Conservation (phyloP, 2,888 invertebrate genomes). For the Acanthoscelides obtectus region DNA sequence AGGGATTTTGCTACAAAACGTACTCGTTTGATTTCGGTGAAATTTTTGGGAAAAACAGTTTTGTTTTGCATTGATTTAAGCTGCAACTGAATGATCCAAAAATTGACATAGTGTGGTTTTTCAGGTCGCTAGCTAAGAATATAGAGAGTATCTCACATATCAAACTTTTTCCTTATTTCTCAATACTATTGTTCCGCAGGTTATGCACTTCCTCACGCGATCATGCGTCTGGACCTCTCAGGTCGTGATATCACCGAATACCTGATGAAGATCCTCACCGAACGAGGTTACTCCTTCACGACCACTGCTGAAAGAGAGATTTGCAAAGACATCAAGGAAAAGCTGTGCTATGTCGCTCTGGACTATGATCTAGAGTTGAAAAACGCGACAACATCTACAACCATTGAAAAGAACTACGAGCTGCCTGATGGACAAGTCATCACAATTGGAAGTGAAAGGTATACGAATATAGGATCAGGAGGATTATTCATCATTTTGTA, state of each 20-base stretch:
- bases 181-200: constrained; percentile 36
- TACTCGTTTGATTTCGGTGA: no score
- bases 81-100: no score
- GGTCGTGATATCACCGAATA: constrained; percentile 96
- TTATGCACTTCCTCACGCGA: constrained; percentile 93
- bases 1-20: no score
- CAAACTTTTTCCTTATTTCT: no score
- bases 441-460: constrained; percentile 84
- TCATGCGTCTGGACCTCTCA: constrained; percentile 93
- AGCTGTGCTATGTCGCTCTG: constrained; percentile 82
- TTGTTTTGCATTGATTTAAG: no score
- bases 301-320: constrained; percentile 95
- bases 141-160: no score
- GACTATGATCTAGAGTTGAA: constrained; percentile 92
- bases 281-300: constrained; percentile 92
- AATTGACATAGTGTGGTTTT: no score
- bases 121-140: no score
- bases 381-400: constrained; percentile 84
- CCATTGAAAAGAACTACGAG: constrained; percentile 86
- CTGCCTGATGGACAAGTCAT: constrained; percentile 90
- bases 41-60: no score
- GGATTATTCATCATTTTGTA: no score
- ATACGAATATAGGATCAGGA: no score
- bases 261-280: constrained; percentile 95
- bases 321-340: constrained; percentile 90